Evolutionary conservation across 2,113 vertebrate genomes (phyloP).

Genomic region (Platichthys flesus): DNA sequence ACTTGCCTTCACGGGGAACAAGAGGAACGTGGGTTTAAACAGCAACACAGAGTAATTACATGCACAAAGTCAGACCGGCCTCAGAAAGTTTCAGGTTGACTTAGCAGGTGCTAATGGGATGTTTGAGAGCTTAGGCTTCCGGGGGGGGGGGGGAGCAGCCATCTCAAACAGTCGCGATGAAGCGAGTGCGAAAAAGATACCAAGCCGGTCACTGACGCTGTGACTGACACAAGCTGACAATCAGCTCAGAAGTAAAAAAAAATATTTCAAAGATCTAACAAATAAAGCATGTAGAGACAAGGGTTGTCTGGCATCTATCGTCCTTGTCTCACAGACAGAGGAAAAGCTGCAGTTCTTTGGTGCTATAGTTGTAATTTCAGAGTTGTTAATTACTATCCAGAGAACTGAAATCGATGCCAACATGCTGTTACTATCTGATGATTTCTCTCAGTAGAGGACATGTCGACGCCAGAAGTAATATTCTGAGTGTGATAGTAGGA

Average conservation of each 20-base stretch:
- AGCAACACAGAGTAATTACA: slow-evolving; percentile 67
- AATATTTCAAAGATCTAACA: not conserved
- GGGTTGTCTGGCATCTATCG: slow-evolving; percentile 12
- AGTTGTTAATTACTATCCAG: slow-evolving; percentile 40
- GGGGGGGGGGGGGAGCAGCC: slow-evolving; percentile 53
- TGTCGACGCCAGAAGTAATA: slow-evolving; percentile 27
- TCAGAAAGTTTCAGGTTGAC: slow-evolving; percentile 72
- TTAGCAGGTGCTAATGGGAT: slow-evolving; percentile 77
- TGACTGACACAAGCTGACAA: slow-evolving; percentile 64
- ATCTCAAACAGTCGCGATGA: slow-evolving; percentile 58
- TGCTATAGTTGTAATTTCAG: slow-evolving; percentile 38
- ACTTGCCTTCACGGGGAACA: slow-evolving; percentile 45
- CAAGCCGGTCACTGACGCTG: slow-evolving; percentile 41
- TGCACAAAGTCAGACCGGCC: slow-evolving; percentile 63
- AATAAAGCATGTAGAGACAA: not conserved
- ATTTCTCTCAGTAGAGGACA: slow-evolving; percentile 35
- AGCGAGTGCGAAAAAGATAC: slow-evolving; percentile 63
- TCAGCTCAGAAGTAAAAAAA: slow-evolving; percentile 35
- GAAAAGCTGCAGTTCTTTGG: slow-evolving; percentile 32
- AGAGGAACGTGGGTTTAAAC: slow-evolving; percentile 57
- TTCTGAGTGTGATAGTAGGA: slow-evolving; percentile 8
- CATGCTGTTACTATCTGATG: slow-evolving; percentile 10
- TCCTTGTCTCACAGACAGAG: slow-evolving; percentile 6
- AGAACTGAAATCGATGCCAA: slow-evolving; percentile 37
- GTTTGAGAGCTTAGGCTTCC: slow-evolving; percentile 62